Percentiles rank a stretch among this genome's conserved stretches.
Conservation (phyloP, 2,888 invertebrate genomes). For the Idaea aversata region DNA sequence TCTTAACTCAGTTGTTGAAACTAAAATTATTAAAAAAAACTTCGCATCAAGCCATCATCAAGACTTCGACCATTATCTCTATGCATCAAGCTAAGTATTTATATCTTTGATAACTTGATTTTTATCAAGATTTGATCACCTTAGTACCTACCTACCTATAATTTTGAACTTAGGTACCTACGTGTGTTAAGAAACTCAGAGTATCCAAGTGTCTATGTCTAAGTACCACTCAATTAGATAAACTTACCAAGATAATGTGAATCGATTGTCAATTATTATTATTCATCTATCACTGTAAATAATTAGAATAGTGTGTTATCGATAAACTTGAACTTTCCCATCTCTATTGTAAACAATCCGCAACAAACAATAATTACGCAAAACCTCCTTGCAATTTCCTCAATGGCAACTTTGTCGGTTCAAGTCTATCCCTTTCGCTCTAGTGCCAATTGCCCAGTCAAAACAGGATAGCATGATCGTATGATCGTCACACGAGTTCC, state of each 20-base stretch:
- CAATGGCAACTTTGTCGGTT: constrained; percentile 42
- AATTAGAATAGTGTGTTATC: constrained; percentile 23
- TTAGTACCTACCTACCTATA: no score
- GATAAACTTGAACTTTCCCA: constrained; percentile 38
- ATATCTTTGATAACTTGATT: no score
- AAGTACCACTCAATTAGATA: no score
- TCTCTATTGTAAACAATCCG: constrained; percentile 26
- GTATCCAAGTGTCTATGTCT: no score
- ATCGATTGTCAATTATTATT: neutral
- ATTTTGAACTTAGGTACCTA: no score
- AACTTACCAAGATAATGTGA: neutral
- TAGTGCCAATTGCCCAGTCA: constrained; percentile 22
- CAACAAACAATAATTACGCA: constrained; percentile 33
- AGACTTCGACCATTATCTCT: no score
- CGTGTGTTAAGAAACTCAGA: no score
- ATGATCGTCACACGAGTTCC: constrained; percentile 62
- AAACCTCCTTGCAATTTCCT: constrained; percentile 37
- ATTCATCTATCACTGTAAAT: neutral
- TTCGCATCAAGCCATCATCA: no score
- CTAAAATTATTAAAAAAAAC: no score
- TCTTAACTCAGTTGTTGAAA: no score
- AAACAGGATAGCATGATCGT: constrained; percentile 60
- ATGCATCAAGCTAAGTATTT: no score
- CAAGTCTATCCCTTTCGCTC: constrained; percentile 42
- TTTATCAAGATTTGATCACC: no score